Evolutionary conservation across 2,113 vertebrate genomes (phyloP), one percentile per base, ranked within the genome.

Genomic region (Perognathus longimembris): DNA sequence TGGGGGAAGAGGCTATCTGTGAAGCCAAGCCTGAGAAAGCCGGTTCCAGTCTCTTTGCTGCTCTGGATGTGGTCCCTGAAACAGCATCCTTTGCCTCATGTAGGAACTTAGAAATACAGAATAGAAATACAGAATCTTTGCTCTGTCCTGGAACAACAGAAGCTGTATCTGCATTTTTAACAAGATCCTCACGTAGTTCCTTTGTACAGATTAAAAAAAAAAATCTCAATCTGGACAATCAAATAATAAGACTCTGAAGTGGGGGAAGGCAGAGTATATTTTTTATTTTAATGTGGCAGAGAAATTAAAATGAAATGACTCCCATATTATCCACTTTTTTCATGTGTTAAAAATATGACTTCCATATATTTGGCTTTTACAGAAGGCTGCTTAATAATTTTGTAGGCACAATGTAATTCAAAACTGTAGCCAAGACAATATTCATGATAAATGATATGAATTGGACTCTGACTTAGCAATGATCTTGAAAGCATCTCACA

Each of bases 401-500:
- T 90, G 32, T n/a, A 83, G 32, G 30, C 36, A 92, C 88, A 91
- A 91, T 89, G 21, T 42, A 22, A 87, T 45, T 88, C 22, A 73
- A 85, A 94, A 85, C 14, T 34, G 6, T 71, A 92, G 38, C 59
- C 50, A 57, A 54, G 87, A 76, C 20, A 87, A 50, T 74, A 67
- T 42, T 94, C 20, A 63, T 61, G 32, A 87, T 76, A 92, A 92
- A 91, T 81, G 36, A 40, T 5, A 87, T 92, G 24, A 20, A 54
- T 18, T 66, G 30, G 40, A 42, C 21, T 80, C 74, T 61, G 30
- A 63, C 63, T 92, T 81, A 92, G 75, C 8, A 28, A 81, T 77
- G 24, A 7, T 90, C 67, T 81, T 91, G 57, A 59, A 89, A 78
- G 45, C 54, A 34, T 69, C 14, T 91, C n/a, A 38, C 28, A 28